Base-by-base conservation (phyloP, 2,113 vertebrate species). In the Cervus canadensis region DNA sequence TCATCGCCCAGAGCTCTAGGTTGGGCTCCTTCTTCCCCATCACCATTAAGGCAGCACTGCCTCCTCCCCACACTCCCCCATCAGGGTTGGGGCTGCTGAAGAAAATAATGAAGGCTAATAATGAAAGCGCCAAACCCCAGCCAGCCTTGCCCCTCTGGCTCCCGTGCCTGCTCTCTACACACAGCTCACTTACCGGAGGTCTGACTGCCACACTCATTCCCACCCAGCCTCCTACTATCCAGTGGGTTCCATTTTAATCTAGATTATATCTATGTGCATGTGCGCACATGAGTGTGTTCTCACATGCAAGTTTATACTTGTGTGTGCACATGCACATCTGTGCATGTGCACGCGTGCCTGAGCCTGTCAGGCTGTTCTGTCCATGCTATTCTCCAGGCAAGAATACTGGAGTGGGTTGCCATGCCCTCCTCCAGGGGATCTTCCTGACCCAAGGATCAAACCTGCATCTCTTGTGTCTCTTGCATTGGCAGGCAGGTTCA, bases 311-410 rank as follows among this genome's bases (percentile, higher is more conserved):
- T 92, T 50, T 10, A 0, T 4, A 60, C 25, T 1, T 89, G 21
- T 43, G 52, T 87, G 13, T 5, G 23, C 23, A 54, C 30, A 7
- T 15, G 14, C 56, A 28, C 40, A 40, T 40, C 40, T 82, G 13
- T 5, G 23, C 23, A 54, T 21, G 17, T 15, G 10, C 56, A 28
- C 25, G 1, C 9, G 0, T 36, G 67, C 23, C 67, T 71, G n/a
- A 71, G 67, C 9, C n/a, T 71, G 19, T 10, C n/a, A 71, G 67
- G 19, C 19, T 71, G 19, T 0, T 71, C 67, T 40, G 19, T 71
- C n/a, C 67, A 40, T 12, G 67, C 19, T 19, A 40, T 71, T 36
- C n/a, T 40, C n/a, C 10, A 71, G 19, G 67, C 19, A 40, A 23
- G 67, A 40, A 40, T 11, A 40, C n/a, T 71, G 19, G 9, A 2